Conservation (phyloP, 2,113 vertebrate species). For the Nothobranchius kuhntae region DNA sequence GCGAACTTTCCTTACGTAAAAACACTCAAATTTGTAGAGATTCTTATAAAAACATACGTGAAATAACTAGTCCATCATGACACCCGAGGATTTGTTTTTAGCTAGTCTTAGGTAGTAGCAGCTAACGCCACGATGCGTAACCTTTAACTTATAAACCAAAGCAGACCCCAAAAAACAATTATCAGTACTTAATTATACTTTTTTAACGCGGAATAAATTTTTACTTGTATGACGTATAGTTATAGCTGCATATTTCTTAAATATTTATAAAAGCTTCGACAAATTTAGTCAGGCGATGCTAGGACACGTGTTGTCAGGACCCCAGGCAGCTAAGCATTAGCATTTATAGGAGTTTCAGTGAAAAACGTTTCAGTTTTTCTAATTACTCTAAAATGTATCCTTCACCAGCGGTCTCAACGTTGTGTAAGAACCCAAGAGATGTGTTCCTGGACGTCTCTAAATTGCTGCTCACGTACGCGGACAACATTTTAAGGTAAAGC, state of each 20-base stretch:
- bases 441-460: conserved; percentile 89
- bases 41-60: neutral
- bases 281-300: conserved; percentile 20
- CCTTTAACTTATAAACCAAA: neutral
- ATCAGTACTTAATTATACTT: accelerated
- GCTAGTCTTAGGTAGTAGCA: neutral
- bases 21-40: neutral
- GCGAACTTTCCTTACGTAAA: neutral
- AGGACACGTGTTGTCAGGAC: conserved; percentile 31
- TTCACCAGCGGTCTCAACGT: conserved; percentile 80
- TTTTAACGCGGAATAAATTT: accelerated
- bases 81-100: neutral
- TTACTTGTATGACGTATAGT: neutral
- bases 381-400: conserved; percentile 41
- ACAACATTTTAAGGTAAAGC: conserved; percentile 90
- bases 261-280: neutral
- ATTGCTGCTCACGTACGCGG: conserved; percentile 89
- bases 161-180: neutral
- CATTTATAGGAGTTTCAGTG: neutral
- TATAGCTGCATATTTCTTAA: neutral
- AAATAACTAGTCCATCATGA: too few relatives aligned
- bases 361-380: neutral
- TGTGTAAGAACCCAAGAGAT: conserved; percentile 85
- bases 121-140: conserved; percentile 7
- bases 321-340: conserved; percentile 29